Evolutionary conservation across 2,797 vertebrate genomes (phyloP).

Genomic region (Chromis chromis): DNA sequence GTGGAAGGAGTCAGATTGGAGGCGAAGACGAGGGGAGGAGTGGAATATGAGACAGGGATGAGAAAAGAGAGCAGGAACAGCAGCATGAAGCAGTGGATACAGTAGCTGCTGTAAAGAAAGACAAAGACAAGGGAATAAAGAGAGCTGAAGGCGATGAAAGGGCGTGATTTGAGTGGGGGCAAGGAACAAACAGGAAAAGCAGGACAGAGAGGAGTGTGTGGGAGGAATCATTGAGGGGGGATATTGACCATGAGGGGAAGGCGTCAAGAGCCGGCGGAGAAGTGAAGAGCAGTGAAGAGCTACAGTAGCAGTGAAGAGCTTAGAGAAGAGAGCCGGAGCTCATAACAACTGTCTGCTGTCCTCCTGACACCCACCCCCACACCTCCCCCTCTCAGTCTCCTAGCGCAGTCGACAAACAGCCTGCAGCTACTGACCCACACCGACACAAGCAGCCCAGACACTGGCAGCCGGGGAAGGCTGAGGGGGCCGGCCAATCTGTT

Average conservation of each 20-base stretch:
- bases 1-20: slow-evolving; percentile 2
- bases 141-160: slow-evolving; percentile 44
- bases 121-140: slow-evolving; percentile 31
- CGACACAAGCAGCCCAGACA: slow-evolving; percentile 69
- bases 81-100: background rate
- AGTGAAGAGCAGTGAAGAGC: slow-evolving; percentile 51
- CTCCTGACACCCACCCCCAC: slow-evolving; percentile 68
- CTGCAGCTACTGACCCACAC: slow-evolving; percentile 73
- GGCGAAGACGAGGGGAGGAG: background rate
- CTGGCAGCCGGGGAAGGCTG: slow-evolving; percentile 56
- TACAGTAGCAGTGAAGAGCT: slow-evolving; percentile 47
- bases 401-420: slow-evolving; percentile 66
- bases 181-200: slow-evolving; percentile 56
- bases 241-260: slow-evolving; percentile 28
- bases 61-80: background rate
- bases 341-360: slow-evolving; percentile 76
- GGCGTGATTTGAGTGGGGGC: slow-evolving; percentile 40
- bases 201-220: slow-evolving; percentile 58
- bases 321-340: slow-evolving; percentile 46
- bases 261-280: slow-evolving; percentile 30
- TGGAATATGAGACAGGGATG: background rate
- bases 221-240: slow-evolving; percentile 46
- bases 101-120: slow-evolving; percentile 22
- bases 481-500: slow-evolving; percentile 57
- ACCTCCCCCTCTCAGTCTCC: slow-evolving; percentile 64